Conservation (phyloP, 2,888 invertebrate species). For the Ornithoptera alexandrae region DNA sequence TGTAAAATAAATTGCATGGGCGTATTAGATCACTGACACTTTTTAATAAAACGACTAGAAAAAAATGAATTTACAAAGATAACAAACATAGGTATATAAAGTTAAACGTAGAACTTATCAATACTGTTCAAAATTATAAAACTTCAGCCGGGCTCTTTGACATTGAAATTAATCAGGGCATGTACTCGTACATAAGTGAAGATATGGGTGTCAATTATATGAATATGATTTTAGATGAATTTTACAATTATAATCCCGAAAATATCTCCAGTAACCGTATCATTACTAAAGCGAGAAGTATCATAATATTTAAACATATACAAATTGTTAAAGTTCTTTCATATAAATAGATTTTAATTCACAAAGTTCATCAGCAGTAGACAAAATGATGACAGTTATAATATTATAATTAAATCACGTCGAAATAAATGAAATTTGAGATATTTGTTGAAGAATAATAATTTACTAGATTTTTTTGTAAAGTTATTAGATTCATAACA, state of each 20-base stretch:
- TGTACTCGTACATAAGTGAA: neutral
- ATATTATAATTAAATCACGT: neutral
- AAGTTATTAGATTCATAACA: neutral
- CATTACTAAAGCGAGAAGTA: too few relatives aligned
- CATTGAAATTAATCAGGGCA: neutral
- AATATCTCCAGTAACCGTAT: too few relatives aligned
- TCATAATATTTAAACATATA: too few relatives aligned
- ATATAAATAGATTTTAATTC: too few relatives aligned
- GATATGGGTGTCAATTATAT: slow-evolving; percentile 1
- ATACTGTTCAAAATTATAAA: neutral
- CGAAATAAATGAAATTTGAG: neutral
- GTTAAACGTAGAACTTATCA: neutral
- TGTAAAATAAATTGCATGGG: neutral
- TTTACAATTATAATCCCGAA: too few relatives aligned
- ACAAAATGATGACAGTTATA: too few relatives aligned
- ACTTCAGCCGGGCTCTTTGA: neutral
- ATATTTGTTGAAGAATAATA: neutral
- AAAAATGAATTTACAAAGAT: neutral
- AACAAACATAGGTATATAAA: neutral
- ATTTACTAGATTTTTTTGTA: neutral
- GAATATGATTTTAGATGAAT: neutral
- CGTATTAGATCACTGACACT: neutral
- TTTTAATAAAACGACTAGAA: neutral
- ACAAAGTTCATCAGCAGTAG: too few relatives aligned
- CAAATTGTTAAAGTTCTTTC: too few relatives aligned